Base-by-base conservation (phyloP, 2,888 invertebrate genomes). In the Lepidochrysops patricia region DNA sequence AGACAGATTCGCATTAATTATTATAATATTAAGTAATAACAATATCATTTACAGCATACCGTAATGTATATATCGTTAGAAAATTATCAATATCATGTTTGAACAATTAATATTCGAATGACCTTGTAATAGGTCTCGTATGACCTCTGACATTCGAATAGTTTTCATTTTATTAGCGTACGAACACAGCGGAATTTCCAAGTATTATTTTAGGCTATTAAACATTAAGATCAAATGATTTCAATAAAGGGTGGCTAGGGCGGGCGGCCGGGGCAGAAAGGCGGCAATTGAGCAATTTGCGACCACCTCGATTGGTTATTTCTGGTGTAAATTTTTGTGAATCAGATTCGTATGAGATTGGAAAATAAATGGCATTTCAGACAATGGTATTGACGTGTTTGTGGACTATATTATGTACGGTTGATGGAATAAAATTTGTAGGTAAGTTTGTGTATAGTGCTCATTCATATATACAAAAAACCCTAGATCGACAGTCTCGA, bases 211-310 rank as follows among this genome's bases (percentile, higher is more conserved):
- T 0, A 50, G 26, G 50, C 26, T 50, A 26, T 50, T 50, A 50
- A 50, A 50, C 26, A 50, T 50, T 26, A 50, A 50, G 26, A 50
- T 50, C 50, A n/a, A 50, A 50, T 50, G n/a, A 50, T 26, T 50
- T 50, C 50, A 50, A 50, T 50, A 50, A 50, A 50, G 26, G 50
- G 25, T n/a, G 50, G 9, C 26, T 2, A 9, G 49, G 49, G 49
- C 49, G 49, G 43, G 2, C 3, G 5, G 35, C 35, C 3, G 2
- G 34, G 34, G 4, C 7, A 1, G 37, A 1, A 4, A 19, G 43
- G 12, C 23, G 43, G 19, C 29, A 5, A 19, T 19, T 43, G 19
- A 9, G 43, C 23, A 43, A 43, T 43, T 50, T 50, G 25, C 50
- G 13, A 50, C 50, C 50, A 50, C 50, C 26, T 26, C 26, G 1